These are phyloP conservation scores for Azemiops feae DNA, from an alignment of 2,113 vertebrate genomes.

Conservation along the genomic window DNA sequence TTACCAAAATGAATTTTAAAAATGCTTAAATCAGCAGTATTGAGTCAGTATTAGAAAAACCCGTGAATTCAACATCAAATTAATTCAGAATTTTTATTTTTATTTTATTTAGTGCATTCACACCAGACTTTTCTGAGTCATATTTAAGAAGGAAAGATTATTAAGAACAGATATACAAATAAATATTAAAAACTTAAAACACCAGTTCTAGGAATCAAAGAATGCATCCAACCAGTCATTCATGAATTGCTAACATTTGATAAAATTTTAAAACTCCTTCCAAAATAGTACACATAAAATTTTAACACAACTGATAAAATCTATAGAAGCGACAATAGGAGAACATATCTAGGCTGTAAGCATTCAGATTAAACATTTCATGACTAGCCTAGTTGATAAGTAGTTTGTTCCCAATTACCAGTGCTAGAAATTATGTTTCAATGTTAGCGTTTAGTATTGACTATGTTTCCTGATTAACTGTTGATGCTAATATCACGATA, in stretches of 20 bases:
- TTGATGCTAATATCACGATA: neutral
- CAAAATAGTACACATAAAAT: neutral
- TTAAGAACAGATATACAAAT: neutral
- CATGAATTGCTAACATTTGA: neutral
- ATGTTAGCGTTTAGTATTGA: neutral
- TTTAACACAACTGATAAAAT: neutral
- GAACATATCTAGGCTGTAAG: neutral
- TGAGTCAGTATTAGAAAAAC: neutral
- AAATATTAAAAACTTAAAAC: neutral
- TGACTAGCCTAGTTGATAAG: neutral
- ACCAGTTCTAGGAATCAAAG: neutral
- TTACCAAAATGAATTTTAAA: neutral
- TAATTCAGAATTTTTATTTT: neutral
- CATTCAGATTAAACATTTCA: neutral
- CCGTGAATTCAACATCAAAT: neutral
- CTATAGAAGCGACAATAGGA: neutral
- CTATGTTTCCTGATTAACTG: neutral
- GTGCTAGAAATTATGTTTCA: neutral
- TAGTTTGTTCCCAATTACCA: neutral
- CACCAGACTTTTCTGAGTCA: neutral
- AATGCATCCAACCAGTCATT: neutral
- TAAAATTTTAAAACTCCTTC: neutral
- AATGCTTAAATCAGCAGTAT: neutral
- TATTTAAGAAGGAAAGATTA: neutral
- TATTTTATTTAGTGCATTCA: neutral